These are phyloP conservation scores for Drosophila formosana DNA, from an alignment of 2,888 invertebrate genomes.

Conservation along the genomic window DNA sequence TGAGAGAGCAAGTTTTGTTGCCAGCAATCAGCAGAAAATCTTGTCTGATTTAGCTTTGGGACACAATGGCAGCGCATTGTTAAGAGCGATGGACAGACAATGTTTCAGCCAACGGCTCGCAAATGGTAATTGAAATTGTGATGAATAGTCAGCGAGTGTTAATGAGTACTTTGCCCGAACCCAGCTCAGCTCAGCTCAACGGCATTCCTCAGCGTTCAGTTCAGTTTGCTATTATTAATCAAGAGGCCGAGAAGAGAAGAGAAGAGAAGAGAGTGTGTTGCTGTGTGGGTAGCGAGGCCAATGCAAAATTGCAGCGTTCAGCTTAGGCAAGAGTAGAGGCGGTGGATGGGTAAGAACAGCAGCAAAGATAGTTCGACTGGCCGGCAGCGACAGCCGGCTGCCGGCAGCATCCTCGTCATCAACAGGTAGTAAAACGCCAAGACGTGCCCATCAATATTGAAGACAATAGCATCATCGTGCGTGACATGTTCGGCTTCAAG, in stretches of 20 bases:
- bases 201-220: conserved; percentile 47
- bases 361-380: neutral
- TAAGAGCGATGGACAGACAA: conserved; percentile 19
- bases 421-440: conserved; percentile 83
- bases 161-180: conserved; percentile 59
- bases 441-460: conserved; percentile 79
- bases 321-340: conserved; percentile 29
- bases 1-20: neutral
- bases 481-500: conserved; percentile 69
- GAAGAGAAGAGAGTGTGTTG: conserved; percentile 12
- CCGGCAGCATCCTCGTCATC: conserved; percentile 66
- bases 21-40: neutral
- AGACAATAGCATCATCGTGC: conserved; percentile 71
- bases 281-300: conserved; percentile 27
- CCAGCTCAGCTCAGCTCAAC: conserved; percentile 1
- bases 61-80: conserved; percentile 49
- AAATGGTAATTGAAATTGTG: conserved; percentile 68
- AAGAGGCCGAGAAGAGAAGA: conserved; percentile 24
- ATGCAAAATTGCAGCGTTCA: conserved; percentile 48
- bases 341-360: neutral
- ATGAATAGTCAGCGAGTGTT: conserved; percentile 72
- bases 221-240: conserved; percentile 52
- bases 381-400: conserved; percentile 38
- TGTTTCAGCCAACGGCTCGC: conserved; percentile 9
- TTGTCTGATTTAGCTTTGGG: neutral